Conservation (phyloP, 2,797 vertebrate genomes). For the Chelon auratus region DNA sequence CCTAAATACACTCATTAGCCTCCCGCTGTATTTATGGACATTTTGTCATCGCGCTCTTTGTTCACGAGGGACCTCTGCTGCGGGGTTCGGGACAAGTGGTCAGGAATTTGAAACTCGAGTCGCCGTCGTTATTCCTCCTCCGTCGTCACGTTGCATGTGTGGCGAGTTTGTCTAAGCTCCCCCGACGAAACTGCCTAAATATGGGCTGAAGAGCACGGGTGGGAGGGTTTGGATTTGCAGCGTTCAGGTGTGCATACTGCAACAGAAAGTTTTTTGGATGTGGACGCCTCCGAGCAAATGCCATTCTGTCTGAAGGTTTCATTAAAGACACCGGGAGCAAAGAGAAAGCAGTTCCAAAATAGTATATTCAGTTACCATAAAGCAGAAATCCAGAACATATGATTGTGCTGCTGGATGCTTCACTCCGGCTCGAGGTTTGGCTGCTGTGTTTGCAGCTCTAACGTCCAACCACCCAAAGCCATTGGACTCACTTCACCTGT, state of each 20-base stretch:
- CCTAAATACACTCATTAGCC: conserved; percentile 72
- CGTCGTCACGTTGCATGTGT: conserved; percentile 65
- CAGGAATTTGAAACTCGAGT: conserved; percentile 68
- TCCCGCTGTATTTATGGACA: conserved; percentile 64
- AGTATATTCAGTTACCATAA: conserved; percentile 57
- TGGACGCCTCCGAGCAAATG: conserved; percentile 39
- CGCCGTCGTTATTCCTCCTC: conserved; percentile 52
- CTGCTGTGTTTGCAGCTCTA: conserved; percentile 29
- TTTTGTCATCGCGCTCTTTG: conserved; percentile 75
- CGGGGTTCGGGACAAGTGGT: conserved; percentile 63
- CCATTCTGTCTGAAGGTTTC: conserved; percentile 31
- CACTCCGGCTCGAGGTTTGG: conserved; percentile 47
- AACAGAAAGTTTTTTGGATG: conserved; percentile 11
- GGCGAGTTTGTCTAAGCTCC: conserved; percentile 63
- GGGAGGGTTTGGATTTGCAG: not conserved
- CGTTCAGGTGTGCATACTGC: conserved; percentile 46
- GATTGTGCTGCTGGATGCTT: conserved; percentile 39
- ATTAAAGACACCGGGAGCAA: conserved; percentile 37
- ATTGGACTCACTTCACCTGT: conserved; percentile 52
- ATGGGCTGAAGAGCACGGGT: not conserved
- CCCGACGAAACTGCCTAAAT: conserved; percentile 48
- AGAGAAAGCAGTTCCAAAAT: conserved; percentile 38
- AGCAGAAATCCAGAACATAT: conserved; percentile 62
- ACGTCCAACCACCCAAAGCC: conserved; percentile 42
- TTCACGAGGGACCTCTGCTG: conserved; percentile 57